A percentile compares a stretch with the other conserved stretches of the same genome.
Conservation (phyloP, 2,797 vertebrate species). For the Scarus forsteni region DNA sequence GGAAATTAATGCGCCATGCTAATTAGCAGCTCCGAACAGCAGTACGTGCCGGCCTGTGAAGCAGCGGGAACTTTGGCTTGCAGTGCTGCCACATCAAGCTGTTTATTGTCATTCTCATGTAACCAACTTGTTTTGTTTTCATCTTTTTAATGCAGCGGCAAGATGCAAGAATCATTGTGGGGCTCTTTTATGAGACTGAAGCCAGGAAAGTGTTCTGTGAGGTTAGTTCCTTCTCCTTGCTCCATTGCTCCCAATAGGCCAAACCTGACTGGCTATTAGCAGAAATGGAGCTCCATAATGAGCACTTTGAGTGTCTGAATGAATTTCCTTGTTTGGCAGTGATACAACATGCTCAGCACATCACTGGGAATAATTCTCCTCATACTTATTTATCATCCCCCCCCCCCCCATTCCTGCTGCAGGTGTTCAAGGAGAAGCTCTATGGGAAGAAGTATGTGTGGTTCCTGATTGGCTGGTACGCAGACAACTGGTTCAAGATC, state of each 20-base stretch:
- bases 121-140: constrained; percentile 43
- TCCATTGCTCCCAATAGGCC: constrained; percentile 47
- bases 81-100: constrained; percentile 44
- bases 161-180: constrained; percentile 96
- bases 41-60: constrained; percentile 48
- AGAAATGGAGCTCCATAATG: constrained; percentile 45
- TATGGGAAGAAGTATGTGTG: constrained; percentile 97
- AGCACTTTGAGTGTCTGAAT: constrained; percentile 55
- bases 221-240: constrained; percentile 77
- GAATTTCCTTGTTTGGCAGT: constrained; percentile 48
- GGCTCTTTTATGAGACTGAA: constrained; percentile 96
- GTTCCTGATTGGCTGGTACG: constrained; percentile 98
- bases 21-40: constrained; percentile 71
- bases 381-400: constrained; percentile 46
- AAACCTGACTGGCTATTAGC: constrained; percentile 49
- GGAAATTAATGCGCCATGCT: constrained; percentile 79
- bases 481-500: constrained; percentile 97
- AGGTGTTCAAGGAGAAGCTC: constrained; percentile 97
- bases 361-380: constrained; percentile 48
- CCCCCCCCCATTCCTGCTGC: constrained; percentile 18
- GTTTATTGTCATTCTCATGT: constrained; percentile 29
- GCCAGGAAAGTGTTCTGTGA: constrained; percentile 97
- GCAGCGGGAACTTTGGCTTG: constrained; percentile 51
- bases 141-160: constrained; percentile 85
- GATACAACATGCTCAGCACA: constrained; percentile 34